A percentile compares a stretch with the other conserved stretches of the same genome.
Conservation (phyloP, 2,113 vertebrate species). For the Erpornis zantholeuca region DNA sequence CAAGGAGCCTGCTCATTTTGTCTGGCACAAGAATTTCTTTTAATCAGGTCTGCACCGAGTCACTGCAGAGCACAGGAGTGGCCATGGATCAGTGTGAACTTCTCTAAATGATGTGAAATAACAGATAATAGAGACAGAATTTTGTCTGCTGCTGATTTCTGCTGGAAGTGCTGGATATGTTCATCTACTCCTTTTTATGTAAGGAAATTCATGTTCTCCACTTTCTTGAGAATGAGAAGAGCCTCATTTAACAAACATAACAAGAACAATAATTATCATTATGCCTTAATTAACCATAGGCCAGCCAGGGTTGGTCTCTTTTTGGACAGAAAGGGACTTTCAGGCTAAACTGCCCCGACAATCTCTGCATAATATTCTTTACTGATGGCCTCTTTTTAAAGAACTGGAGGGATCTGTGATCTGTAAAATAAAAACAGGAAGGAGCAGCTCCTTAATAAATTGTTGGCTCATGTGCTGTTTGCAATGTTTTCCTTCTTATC, state of each 20-base stretch:
- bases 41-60: background rate
- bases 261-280: background rate
- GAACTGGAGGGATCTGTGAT: background rate
- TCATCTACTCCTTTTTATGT: background rate
- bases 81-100: background rate
- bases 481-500: background rate
- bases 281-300: background rate
- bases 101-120: background rate
- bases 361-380: background rate
- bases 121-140: background rate
- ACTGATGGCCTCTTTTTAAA: background rate
- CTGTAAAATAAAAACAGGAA: background rate
- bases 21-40: background rate
- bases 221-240: background rate
- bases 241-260: background rate
- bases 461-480: background rate
- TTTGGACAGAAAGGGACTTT: background rate
- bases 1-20: background rate
- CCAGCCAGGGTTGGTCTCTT: background rate
- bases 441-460: background rate
- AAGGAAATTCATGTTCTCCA: background rate
- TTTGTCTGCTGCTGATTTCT: background rate
- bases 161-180: background rate
- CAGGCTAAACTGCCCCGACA: background rate
- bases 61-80: background rate